Evolutionary conservation across 1,140 invertebrate genomes (phyloP).

Genomic region (Bombus breviceps): DNA sequence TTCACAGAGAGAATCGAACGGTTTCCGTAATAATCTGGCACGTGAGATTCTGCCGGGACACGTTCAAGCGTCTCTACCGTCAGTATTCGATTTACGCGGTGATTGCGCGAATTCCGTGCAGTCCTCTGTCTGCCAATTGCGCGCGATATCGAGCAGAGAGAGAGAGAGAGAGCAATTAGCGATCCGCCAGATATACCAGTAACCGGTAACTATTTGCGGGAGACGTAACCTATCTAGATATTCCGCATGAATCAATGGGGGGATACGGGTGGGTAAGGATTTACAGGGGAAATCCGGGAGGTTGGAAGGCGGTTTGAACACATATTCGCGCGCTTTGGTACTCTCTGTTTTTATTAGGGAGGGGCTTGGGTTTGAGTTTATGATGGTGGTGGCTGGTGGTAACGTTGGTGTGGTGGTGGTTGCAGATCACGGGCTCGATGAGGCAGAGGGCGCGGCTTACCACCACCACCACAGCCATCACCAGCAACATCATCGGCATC

Average conservation of each 20-base stretch:
- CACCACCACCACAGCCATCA: slow-evolving; percentile 81
- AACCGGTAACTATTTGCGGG: slow-evolving; percentile 52
- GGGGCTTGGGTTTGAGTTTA: slow-evolving; percentile 60
- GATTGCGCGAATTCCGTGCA: slow-evolving; percentile 51
- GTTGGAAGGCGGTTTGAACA: neutral
- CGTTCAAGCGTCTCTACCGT: slow-evolving; percentile 40
- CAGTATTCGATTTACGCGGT: slow-evolving; percentile 54
- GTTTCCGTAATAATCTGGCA: slow-evolving; percentile 49
- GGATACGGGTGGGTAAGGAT: neutral
- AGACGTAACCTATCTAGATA: slow-evolving; percentile 45
- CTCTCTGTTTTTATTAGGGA: slow-evolving; percentile 46
- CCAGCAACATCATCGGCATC: slow-evolving; percentile 82
- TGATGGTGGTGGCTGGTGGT: slow-evolving; percentile 80
- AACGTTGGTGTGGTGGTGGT: slow-evolving; percentile 83
- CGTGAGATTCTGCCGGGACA: slow-evolving; percentile 49
- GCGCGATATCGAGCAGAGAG: slow-evolving; percentile 43
- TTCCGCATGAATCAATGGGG: slow-evolving; percentile 16
- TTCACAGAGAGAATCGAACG: slow-evolving; percentile 11
- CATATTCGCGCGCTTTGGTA: slow-evolving; percentile 9
- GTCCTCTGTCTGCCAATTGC: slow-evolving; percentile 48
- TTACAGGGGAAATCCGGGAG: neutral
- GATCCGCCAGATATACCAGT: slow-evolving; percentile 39
- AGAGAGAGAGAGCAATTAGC: slow-evolving; percentile 44
- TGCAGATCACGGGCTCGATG: slow-evolving; percentile 81
- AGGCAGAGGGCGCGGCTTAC: slow-evolving; percentile 78